These are phyloP conservation scores for Diuraphis noxia DNA, from an alignment of 1,140 invertebrate species.

Conservation along the genomic window DNA sequence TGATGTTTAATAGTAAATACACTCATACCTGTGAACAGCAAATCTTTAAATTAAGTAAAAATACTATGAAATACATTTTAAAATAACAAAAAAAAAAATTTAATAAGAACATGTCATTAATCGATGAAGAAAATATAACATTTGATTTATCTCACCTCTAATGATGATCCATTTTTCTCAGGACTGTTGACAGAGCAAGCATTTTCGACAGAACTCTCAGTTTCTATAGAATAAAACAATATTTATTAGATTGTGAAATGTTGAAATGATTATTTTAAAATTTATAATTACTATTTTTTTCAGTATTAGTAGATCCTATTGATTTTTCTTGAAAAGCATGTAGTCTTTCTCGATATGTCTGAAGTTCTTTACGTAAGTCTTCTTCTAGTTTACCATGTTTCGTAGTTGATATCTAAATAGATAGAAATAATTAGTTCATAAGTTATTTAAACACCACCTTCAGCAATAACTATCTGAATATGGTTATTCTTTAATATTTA, in stretches of 20 bases:
- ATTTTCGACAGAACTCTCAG: not conserved
- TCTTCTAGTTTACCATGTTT: constrained; percentile 76
- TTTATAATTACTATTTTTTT: constrained; percentile 31
- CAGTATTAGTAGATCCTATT: not conserved
- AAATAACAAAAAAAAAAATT: not conserved
- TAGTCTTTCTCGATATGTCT: constrained; percentile 72
- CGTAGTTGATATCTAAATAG: constrained; percentile 70
- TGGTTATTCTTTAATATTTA: not conserved
- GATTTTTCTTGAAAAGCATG: constrained; percentile 66
- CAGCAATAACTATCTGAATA: not conserved
- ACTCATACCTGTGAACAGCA: not conserved
- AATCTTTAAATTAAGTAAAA: not conserved
- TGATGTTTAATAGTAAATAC: not conserved
- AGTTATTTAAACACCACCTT: not conserved
- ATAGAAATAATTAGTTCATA: not conserved
- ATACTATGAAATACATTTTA: not conserved
- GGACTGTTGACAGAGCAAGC: not conserved
- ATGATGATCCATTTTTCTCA: constrained; percentile 19
- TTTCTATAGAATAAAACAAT: not conserved
- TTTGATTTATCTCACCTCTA: constrained; percentile 18
- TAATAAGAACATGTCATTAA: not conserved
- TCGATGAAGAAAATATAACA: not conserved
- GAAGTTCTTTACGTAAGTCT: constrained; percentile 71
- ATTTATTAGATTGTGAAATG: not conserved
- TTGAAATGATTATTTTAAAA: not conserved